Base-by-base conservation (phyloP, 2,888 invertebrate genomes). In the Polydrusus pterygomalis region DNA sequence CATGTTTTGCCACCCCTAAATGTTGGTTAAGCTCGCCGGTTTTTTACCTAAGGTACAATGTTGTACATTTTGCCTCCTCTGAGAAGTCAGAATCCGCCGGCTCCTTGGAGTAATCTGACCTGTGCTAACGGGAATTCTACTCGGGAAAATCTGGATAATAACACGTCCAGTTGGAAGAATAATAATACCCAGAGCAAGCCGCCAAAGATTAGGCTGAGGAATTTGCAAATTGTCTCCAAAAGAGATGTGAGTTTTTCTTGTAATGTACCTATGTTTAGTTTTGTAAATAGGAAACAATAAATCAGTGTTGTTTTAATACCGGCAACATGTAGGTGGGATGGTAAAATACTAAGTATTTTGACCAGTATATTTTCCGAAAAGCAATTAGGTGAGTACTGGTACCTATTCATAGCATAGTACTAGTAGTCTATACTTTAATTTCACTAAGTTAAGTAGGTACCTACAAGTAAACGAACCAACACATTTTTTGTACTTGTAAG, bases 1-100 rank as follows among this genome's bases (percentile, higher is more conserved):
- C 25, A 13, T 11, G 2, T 38, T 1, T 17, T 60, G 17, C n/a
- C 6, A 2, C 15, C n/a, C 38, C 15, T 49, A 65, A 49, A 65
- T 34, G 65, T 65, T 11, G 2, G 30, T 18, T 40, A 25, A 45
- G 13, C 47, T 43, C 51, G 65, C 65, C 67, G 67, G 67, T 51
- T 34, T 18, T 38, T 67, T 51, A 40, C 20, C 9, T 34, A 6
- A 34, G 30, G 62, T 34, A 62, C 30, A 20, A 88, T 90, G 89
- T 86, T 90, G 83, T 89, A 89, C 83, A 87, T 89, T 80, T 82
- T 89, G 80, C 89, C 90, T 77, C 89, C 90, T 54, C 88, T 89
- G 65, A 86, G 88, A 80, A 87, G 87, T 54, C 88, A 88, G 65
- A 88, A 87, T 78, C 88, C 89, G 74, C 88, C 89, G 67, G 88